Base-by-base conservation (phyloP, 2,888 invertebrate genomes). In the Pristionchus entomophagus region DNA sequence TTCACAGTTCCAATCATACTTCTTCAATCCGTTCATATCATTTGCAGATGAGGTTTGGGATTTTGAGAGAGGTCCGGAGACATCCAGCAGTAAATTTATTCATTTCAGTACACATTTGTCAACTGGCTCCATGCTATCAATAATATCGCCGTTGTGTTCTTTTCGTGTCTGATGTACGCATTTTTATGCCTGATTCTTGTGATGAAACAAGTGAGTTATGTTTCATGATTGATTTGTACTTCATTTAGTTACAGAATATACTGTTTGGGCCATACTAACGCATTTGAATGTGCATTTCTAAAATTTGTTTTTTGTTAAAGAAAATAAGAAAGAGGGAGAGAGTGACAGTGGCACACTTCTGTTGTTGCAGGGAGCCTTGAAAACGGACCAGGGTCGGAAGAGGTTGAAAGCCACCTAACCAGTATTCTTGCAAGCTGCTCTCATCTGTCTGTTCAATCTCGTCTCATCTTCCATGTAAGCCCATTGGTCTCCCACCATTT, bases 21-120 rank as follows among this genome's bases (percentile, higher is more conserved):
- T 78, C 78, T 78, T 78, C 78, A 78, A 78, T 78, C 78, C 78
- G 12, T 78, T 78, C 29, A 78, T 49, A 17, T 51, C 78, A 17
- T 78, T 49, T n/a, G 6, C n/a, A n/a, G 49, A 45, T 26, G 78
- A 78, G 49, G 78, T 78, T 69, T 38, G 69, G n/a, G 19, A 5
- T 69, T 29, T 29, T 8, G 10, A 10, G 65, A 35, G 8, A 29
- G 19, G 14, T 32, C 17, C 32, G 12, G n/a, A n/a, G n/a, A n/a
- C n/a, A n/a, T n/a, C n/a, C n/a, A n/a, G n/a, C 8, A 45, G 45
- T 6, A 45, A 35, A 29, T 69, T 38, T n/a, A 6, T 19, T 29
- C 19, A 14, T 49, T 78, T 38, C 78, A 78, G 78, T 78, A 78
- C 29, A 19, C 26, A 5, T 78, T 29, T 32, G 22, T 49, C 14